Evolutionary conservation across 1,140 invertebrate genomes (phyloP).

Genomic region (Nephila pilipes): DNA sequence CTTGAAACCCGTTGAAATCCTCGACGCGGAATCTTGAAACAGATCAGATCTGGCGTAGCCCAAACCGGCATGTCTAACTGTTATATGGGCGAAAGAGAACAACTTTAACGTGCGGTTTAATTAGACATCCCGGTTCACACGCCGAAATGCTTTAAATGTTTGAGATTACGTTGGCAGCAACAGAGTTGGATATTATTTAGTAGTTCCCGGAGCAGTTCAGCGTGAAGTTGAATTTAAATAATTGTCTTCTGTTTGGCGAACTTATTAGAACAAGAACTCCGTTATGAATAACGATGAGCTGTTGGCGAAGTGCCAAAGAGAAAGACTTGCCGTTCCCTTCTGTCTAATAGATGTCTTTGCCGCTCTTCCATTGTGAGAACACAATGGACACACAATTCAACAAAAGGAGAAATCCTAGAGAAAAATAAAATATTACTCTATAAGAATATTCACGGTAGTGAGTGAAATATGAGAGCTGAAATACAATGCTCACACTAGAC

Average conservation of each 20-base stretch:
- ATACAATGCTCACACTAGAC: constrained; percentile 71
- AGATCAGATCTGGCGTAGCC: constrained; percentile 27
- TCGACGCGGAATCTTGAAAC: constrained; percentile 17
- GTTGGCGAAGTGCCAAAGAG: constrained; percentile 52
- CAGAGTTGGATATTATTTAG: constrained; percentile 57
- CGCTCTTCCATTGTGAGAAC: constrained; percentile 34
- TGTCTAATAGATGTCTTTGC: constrained; percentile 69
- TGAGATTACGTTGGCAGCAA: constrained; percentile 63
- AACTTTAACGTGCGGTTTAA: constrained; percentile 63
- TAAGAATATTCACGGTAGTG: constrained; percentile 64
- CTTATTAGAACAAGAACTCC: constrained; percentile 72
- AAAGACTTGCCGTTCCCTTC: constrained; percentile 48
- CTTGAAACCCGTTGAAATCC: constrained; percentile 14
- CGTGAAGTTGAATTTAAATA: constrained; percentile 74
- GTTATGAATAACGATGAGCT: constrained; percentile 74
- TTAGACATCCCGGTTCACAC: constrained; percentile 66
- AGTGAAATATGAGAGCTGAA: constrained; percentile 71
- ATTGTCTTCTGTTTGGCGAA: constrained; percentile 73
- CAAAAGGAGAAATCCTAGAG: constrained; percentile 58
- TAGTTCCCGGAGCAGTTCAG: constrained; percentile 30
- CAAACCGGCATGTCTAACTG: constrained; percentile 10
- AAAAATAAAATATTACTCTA: constrained; percentile 69
- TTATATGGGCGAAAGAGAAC: not conserved
- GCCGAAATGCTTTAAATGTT: constrained; percentile 70
- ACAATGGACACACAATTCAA: constrained; percentile 71